Evolutionary conservation across 2,113 vertebrate species (phyloP).

Genomic region (human (Homo sapiens)): GRCh38 chr11:101973001-101973500

Average conservation of each 20-base stretch:
- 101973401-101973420: too few species aligned
- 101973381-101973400: too few species aligned
- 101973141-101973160: background rate
- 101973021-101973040: background rate
- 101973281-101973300: background rate
- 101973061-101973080: background rate
- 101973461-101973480: too few species aligned
- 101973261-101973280: background rate
- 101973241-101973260: background rate
- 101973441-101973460: too few species aligned
- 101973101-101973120: background rate
- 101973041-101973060: background rate
- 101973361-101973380: too few species aligned
- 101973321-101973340: too few species aligned
- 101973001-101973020: background rate
- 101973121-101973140: background rate
- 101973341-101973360: too few species aligned
- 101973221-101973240: background rate
- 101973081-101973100: background rate
- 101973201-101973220: background rate
- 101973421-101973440: too few species aligned
- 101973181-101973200: constrained; percentile 2
- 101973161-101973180: background rate
- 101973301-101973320: too few species aligned
- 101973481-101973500: too few species aligned